phyloP scores from a whole-genome alignment of 2,888 invertebrate genomes.

The Stenolophus ochropezus region DNA sequence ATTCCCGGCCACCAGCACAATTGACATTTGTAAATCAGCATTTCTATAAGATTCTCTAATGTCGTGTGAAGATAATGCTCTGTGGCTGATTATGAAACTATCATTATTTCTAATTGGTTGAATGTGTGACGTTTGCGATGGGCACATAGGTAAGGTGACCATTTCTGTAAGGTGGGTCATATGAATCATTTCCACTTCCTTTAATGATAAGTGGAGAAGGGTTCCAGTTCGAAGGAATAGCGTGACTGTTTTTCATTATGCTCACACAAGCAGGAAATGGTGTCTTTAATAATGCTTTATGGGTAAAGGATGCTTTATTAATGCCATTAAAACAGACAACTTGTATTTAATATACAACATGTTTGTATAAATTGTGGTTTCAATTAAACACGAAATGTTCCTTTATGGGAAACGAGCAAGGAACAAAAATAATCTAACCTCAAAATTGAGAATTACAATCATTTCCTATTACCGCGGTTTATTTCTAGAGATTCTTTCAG shows the following conservation, averaged over 20 bases:
- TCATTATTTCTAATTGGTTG: neutral
- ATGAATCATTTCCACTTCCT: constrained; percentile 35
- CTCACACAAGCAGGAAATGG: constrained; percentile 3
- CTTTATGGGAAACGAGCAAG: too few species aligned
- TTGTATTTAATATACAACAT: neutral
- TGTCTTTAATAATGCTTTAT: neutral
- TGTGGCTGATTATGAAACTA: constrained; percentile 9
- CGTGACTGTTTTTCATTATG: constrained; percentile 25
- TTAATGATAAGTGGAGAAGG: constrained; percentile 24
- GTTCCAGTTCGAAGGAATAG: constrained; percentile 27
- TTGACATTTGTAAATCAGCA: constrained; percentile 14
- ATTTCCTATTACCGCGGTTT: too few species aligned
- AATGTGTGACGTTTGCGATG: neutral
- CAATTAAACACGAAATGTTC: neutral
- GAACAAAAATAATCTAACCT: too few species aligned
- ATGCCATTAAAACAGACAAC: neutral
- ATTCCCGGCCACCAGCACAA: neutral
- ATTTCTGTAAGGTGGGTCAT: neutral
- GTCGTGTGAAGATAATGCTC: constrained; percentile 7
- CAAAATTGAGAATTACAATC: too few species aligned
- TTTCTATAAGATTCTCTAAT: constrained; percentile 19
- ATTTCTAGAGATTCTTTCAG: too few species aligned
- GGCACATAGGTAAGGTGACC: neutral
- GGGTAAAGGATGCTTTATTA: constrained; percentile 24
- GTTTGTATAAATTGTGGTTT: neutral